phyloP scores from a whole-genome alignment of 2,797 vertebrate genomes.

The Sebastes trivittatus region DNA sequence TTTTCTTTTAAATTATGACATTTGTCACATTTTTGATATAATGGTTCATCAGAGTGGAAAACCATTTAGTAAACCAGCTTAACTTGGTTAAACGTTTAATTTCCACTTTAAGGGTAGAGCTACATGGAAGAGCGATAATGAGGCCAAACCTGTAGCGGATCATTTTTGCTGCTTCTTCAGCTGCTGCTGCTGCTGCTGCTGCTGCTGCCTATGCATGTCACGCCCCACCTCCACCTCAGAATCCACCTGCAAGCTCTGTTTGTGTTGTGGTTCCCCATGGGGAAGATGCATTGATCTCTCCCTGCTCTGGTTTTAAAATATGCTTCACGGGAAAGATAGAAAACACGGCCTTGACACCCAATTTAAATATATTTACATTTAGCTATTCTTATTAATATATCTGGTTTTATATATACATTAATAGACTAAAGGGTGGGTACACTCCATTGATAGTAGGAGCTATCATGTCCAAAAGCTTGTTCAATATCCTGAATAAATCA shows the following conservation, averaged over 20 bases:
- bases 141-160: not conserved
- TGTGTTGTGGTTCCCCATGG: constrained; percentile 11
- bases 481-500: not conserved
- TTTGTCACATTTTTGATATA: too few relatives aligned
- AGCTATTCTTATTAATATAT: not conserved
- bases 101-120: not conserved
- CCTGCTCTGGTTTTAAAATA: constrained; percentile 22
- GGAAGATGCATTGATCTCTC: constrained; percentile 30
- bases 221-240: not conserved
- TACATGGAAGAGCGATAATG: not conserved
- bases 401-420: not conserved
- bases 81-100: too few relatives aligned
- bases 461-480: not conserved
- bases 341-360: not conserved
- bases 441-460: not conserved
- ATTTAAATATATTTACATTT: constrained; percentile 3
- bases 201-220: constrained; percentile 27
- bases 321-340: not conserved
- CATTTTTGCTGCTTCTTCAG: constrained; percentile 8
- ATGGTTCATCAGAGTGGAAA: too few relatives aligned
- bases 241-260: constrained; percentile 23
- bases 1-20: too few relatives aligned
- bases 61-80: too few relatives aligned
- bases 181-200: not conserved
- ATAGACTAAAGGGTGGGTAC: not conserved